Conservation (phyloP, 2,888 invertebrate genomes). For the Drosophila kanekoi region DNA sequence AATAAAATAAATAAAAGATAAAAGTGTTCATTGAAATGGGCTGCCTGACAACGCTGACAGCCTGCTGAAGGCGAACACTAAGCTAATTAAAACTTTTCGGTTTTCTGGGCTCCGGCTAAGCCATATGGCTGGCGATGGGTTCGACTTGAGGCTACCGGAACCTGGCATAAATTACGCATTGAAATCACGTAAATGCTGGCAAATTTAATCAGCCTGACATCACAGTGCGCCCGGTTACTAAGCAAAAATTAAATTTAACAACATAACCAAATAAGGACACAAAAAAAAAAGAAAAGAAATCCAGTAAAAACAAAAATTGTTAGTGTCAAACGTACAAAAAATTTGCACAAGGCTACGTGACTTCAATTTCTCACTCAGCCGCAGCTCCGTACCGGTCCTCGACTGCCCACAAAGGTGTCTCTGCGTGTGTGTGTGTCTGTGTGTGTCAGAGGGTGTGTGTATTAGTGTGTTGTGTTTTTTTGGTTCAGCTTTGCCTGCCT, state of each 20-base stretch:
- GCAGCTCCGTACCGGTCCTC: slow-evolving; percentile 25
- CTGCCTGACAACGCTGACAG: slow-evolving; percentile 26
- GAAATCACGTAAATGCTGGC: slow-evolving; percentile 77
- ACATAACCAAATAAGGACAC: slow-evolving; percentile 71
- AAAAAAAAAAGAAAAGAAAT: slow-evolving; percentile 15
- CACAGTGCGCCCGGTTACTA: slow-evolving; percentile 65
- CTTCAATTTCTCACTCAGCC: slow-evolving; percentile 72
- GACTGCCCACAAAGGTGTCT: slow-evolving; percentile 33
- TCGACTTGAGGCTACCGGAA: slow-evolving; percentile 11
- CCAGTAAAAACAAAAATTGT: slow-evolving; percentile 40
- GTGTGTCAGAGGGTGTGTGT: slow-evolving; percentile 13
- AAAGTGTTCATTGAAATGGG: slow-evolving; percentile 18
- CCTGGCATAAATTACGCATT: slow-evolving; percentile 70
- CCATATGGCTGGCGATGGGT: slow-evolving; percentile 53
- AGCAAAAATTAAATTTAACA: slow-evolving; percentile 75
- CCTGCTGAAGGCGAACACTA: slow-evolving; percentile 53
- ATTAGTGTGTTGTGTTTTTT: slow-evolving; percentile 31
- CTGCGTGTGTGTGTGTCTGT: slow-evolving; percentile 14
- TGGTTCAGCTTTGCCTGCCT: slow-evolving; percentile 23
- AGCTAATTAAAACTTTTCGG: slow-evolving; percentile 73
- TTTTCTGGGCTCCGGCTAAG: slow-evolving; percentile 6
- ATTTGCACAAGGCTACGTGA: slow-evolving; percentile 75
- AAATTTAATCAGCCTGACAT: slow-evolving; percentile 74
- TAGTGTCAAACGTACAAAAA: slow-evolving; percentile 60
- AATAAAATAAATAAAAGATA: slow-evolving; percentile 1